Conservation (phyloP, 2,797 vertebrate genomes). For the Glyptemys insculpta region DNA sequence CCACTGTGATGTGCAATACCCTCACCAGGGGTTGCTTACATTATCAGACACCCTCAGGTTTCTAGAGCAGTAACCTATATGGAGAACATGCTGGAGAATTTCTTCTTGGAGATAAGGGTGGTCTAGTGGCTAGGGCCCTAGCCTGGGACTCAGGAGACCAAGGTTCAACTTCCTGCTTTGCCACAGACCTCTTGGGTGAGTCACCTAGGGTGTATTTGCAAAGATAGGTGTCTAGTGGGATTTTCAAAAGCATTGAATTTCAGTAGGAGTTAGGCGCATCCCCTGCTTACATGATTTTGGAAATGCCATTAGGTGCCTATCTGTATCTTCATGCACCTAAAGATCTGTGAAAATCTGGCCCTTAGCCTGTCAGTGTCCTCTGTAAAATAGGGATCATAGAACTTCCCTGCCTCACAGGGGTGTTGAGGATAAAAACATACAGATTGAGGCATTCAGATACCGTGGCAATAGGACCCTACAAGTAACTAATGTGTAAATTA, state of each 20-base stretch:
- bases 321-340: not conserved
- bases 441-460: not conserved
- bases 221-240: not conserved
- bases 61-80: not conserved
- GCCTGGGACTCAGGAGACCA: not conserved
- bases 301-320: not conserved
- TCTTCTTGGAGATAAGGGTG: not conserved
- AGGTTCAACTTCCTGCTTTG: not conserved
- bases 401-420: not conserved
- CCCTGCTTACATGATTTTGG: not conserved
- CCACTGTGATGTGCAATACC: not conserved
- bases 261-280: not conserved
- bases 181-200: not conserved
- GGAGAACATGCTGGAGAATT: not conserved
- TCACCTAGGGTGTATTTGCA: not conserved
- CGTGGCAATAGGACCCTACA: not conserved
- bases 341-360: not conserved
- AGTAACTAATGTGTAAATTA: not conserved
- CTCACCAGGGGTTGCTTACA: not conserved
- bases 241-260: not conserved
- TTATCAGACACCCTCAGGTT: not conserved
- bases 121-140: not conserved
- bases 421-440: fast-evolving
- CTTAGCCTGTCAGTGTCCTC: not conserved
- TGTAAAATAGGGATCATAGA: not conserved